A percentile compares a stretch with the other conserved stretches of the same genome.
Conservation (phyloP, 2,888 invertebrate species). For the Antitype chi region DNA sequence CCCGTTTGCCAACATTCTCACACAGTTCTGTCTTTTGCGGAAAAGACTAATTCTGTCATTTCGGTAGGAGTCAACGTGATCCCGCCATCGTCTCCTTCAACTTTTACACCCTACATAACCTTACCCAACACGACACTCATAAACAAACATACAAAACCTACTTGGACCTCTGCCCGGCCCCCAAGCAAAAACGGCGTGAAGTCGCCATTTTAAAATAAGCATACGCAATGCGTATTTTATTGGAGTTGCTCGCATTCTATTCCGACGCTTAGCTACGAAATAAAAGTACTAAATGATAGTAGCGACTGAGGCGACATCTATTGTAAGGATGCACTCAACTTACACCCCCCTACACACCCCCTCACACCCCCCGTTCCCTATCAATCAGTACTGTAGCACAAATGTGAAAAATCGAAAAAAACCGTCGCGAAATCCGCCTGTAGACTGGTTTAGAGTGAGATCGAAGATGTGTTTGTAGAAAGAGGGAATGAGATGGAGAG, state of each 20-base stretch:
- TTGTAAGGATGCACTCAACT: conserved; percentile 61
- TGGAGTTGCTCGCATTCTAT: conserved; percentile 53
- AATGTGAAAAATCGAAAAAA: conserved; percentile 82
- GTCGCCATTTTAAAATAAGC: conserved; percentile 63
- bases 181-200: conserved; percentile 49
- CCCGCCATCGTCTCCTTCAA: background rate
- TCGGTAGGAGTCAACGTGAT: background rate
- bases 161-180: conserved; percentile 61
- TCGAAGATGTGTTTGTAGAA: conserved; percentile 53
- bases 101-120: conserved; percentile 23
- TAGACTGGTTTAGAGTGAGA: conserved; percentile 75
- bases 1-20: background rate
- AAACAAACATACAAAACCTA: conserved; percentile 56
- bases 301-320: conserved; percentile 59
- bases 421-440: conserved; percentile 71
- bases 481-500: conserved; percentile 66
- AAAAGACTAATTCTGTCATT: no score
- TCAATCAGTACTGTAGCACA: conserved; percentile 81
- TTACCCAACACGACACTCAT: conserved; percentile 30
- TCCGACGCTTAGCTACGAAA: conserved; percentile 56
- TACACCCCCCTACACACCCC: background rate
- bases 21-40: background rate
- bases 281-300: conserved; percentile 62
- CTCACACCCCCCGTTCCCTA: conserved; percentile 56
- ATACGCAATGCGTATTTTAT: conserved; percentile 69